A percentile compares a stretch with the other conserved stretches of the same genome.
phyloP scores from a whole-genome alignment of 2,113 vertebrate genomes.

The Callaeas wilsoni region DNA sequence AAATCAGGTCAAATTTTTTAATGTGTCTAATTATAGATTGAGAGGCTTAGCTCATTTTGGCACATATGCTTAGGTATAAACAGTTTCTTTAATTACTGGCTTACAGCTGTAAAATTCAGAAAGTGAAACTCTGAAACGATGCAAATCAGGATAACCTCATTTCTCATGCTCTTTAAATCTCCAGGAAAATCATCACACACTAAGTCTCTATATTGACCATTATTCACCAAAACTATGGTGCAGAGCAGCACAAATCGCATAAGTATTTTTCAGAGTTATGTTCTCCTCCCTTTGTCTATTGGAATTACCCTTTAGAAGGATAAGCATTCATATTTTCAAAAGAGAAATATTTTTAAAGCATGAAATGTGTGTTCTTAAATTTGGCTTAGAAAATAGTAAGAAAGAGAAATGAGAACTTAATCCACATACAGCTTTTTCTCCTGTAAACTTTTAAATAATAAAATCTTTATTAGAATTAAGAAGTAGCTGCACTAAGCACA shows the following conservation, averaged over 20 bases:
- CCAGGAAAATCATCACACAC: neutral
- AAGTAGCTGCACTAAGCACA: neutral
- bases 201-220: neutral
- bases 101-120: neutral
- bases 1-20: constrained; percentile 20
- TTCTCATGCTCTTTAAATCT: neutral
- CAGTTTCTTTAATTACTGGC: neutral
- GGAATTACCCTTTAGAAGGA: neutral
- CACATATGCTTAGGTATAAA: neutral
- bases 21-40: neutral
- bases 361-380: neutral
- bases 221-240: neutral
- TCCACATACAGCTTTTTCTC: neutral
- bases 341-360: neutral
- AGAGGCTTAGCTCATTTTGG: constrained; percentile 20
- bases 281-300: neutral
- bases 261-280: neutral
- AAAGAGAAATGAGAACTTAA: neutral
- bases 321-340: neutral
- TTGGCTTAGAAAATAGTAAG: neutral
- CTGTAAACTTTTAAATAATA: neutral
- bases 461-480: neutral
- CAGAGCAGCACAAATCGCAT: neutral
- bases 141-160: neutral
- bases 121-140: neutral